These are phyloP conservation scores for Griposia aprilina DNA, from an alignment of 2,888 invertebrate species.

Conservation along the genomic window DNA sequence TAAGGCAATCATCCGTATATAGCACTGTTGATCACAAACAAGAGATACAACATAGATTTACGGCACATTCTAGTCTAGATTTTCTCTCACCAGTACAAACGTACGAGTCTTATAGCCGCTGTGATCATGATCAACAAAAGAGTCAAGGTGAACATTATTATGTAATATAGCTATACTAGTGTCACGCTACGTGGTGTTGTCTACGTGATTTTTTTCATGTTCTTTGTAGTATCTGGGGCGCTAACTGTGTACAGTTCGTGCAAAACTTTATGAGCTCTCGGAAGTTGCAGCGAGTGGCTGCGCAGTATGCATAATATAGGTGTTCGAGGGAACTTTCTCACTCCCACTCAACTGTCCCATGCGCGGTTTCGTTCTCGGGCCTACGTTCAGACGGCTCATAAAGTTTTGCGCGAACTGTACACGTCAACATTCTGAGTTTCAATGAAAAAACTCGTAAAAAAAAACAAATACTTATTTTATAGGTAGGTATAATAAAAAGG, in stretches of 20 bases:
- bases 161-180: conserved; percentile 50
- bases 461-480: not conserved
- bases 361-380: too few species aligned
- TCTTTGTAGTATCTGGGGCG: conserved; percentile 6
- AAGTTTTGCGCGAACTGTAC: too few species aligned
- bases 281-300: too few species aligned
- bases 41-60: conserved; percentile 34
- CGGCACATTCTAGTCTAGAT: conserved; percentile 42
- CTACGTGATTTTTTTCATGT: conserved; percentile 49
- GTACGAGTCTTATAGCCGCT: conserved; percentile 41
- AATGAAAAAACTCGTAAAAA: not conserved
- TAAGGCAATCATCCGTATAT: conserved; percentile 22
- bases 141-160: conserved; percentile 68
- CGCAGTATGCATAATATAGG: too few species aligned
- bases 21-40: conserved; percentile 30
- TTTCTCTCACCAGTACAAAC: conserved; percentile 34
- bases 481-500: not conserved
- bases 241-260: conserved; percentile 24
- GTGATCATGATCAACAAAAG: conserved; percentile 59
- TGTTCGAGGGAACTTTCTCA: too few species aligned
- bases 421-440: conserved; percentile 11
- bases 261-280: too few species aligned
- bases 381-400: too few species aligned
- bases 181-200: conserved; percentile 39
- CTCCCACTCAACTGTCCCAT: too few species aligned